Evolutionary conservation across 2,113 vertebrate genomes (phyloP).

Genomic region (Ceyx margarethae): DNA sequence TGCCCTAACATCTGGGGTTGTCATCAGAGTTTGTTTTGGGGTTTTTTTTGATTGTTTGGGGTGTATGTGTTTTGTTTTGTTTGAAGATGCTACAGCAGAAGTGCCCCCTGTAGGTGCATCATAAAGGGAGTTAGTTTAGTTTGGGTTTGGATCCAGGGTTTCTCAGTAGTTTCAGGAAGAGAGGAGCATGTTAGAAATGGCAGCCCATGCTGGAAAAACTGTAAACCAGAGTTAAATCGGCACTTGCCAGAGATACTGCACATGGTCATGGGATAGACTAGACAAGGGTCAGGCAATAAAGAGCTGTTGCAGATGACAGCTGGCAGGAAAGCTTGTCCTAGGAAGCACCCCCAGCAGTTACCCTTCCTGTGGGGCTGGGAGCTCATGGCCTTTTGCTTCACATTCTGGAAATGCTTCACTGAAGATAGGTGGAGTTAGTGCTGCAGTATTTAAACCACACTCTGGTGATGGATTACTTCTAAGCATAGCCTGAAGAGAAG

Average conservation of each 20-base stretch:
- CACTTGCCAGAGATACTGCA: background rate
- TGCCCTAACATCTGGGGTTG: background rate
- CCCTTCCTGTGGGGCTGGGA: fast-evolving
- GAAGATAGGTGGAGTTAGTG: background rate
- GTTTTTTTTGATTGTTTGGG: background rate
- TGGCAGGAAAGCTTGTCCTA: background rate
- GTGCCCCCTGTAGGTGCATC: background rate
- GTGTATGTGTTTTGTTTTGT: background rate
- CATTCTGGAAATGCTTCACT: background rate
- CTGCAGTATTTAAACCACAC: background rate
- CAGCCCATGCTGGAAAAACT: background rate
- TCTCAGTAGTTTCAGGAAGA: background rate
- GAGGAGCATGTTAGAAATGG: background rate
- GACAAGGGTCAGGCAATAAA: background rate
- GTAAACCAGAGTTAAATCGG: background rate
- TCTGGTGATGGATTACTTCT: background rate
- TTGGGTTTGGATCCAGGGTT: background rate
- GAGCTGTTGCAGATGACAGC: background rate
- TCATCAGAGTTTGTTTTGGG: background rate
- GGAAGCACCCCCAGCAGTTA: background rate
- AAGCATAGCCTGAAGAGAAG: background rate
- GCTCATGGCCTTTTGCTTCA: background rate
- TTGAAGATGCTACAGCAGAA: background rate
- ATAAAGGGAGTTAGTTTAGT: background rate
- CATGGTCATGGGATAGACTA: fast-evolving